These are phyloP conservation scores for Coracias cyanogaster DNA, from an alignment of 2,797 vertebrate genomes.

Conservation along the genomic window DNA sequence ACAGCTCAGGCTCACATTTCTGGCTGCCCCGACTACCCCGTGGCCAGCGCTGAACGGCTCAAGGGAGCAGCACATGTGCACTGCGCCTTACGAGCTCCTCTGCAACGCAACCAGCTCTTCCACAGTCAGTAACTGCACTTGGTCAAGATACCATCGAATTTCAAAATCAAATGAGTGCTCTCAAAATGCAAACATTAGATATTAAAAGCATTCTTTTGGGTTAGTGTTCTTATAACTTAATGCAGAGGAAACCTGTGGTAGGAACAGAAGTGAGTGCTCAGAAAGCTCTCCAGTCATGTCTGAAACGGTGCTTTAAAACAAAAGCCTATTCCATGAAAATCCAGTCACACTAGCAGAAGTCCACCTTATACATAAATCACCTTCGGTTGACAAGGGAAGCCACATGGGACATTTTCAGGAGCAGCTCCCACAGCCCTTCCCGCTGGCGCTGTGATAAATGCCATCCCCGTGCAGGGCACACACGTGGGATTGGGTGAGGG, in stretches of 20 bases:
- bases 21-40: not conserved
- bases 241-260: not conserved
- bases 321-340: not conserved
- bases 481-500: not conserved
- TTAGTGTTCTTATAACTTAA: not conserved
- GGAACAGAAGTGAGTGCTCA: not conserved
- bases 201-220: not conserved
- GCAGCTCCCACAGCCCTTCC: not conserved
- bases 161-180: not conserved
- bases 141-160: not conserved
- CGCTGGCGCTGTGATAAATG: not conserved
- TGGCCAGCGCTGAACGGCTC: accelerated
- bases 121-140: not conserved
- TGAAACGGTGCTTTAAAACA: not conserved
- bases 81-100: not conserved
- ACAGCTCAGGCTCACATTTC: not conserved
- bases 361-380: not conserved
- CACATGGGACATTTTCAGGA: not conserved
- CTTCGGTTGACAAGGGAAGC: not conserved
- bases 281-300: not conserved
- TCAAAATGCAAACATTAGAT: not conserved
- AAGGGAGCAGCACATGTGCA: not conserved
- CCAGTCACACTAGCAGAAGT: not conserved
- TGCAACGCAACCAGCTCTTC: not conserved
- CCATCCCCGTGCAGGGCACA: not conserved